These are phyloP conservation scores for Amphiprion clarkii DNA, from an alignment of 2,797 vertebrate species.

Conservation along the genomic window DNA sequence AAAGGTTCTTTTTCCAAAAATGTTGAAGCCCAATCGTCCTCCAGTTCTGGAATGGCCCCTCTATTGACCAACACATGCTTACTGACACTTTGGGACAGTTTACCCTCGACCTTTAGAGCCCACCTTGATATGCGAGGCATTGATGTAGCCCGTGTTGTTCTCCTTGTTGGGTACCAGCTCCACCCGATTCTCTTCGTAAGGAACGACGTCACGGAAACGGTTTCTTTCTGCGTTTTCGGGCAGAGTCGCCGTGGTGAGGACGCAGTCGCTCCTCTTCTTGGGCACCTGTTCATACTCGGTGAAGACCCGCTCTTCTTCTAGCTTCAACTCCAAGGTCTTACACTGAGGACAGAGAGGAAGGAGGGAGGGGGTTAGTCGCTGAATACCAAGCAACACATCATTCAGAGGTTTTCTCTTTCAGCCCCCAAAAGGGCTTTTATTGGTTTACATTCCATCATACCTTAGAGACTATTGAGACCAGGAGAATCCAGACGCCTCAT, in stretches of 20 bases:
- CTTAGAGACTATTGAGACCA: constrained; percentile 42
- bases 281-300: constrained; percentile 96
- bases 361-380: constrained; percentile 18
- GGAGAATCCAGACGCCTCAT: constrained; percentile 38
- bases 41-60: too few species aligned
- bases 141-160: constrained; percentile 97
- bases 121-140: constrained; percentile 97
- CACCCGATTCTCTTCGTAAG: constrained; percentile 95
- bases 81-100: not conserved
- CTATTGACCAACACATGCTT: too few species aligned
- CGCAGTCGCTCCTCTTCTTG: constrained; percentile 90
- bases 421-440: constrained; percentile 39
- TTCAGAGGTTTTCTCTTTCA: constrained; percentile 54
- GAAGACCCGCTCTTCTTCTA: constrained; percentile 95
- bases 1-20: too few species aligned
- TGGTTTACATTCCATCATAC: constrained; percentile 48
- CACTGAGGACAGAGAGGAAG: constrained; percentile 83
- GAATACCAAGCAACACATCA: constrained; percentile 43
- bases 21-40: too few species aligned
- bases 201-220: constrained; percentile 93
- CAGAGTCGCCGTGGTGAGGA: constrained; percentile 89
- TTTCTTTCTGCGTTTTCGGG: constrained; percentile 94
- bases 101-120: constrained; percentile 1
- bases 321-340: constrained; percentile 91
- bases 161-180: constrained; percentile 98